Conservation (phyloP, 2,888 invertebrate genomes). For the Therioaphis trifolii region DNA sequence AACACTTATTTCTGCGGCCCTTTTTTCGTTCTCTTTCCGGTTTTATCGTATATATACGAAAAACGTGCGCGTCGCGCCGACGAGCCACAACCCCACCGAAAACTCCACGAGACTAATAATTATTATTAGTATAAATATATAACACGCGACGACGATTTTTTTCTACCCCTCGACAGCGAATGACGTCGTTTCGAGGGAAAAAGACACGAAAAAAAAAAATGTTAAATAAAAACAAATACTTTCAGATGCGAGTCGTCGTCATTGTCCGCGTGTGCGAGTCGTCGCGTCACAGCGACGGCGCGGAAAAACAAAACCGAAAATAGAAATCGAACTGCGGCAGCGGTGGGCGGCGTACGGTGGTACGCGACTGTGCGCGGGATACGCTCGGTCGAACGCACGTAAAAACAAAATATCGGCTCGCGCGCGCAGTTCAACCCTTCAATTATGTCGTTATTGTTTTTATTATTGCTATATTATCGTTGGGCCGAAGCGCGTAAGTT, state of each 20-base stretch:
- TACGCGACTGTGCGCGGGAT: neutral
- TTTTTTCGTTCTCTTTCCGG: constrained; percentile 24
- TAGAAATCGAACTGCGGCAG: constrained; percentile 41
- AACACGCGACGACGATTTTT: neutral
- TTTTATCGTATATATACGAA: neutral
- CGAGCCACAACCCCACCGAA: neutral
- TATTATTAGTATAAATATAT: neutral
- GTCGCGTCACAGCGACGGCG: neutral
- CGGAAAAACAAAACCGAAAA: constrained; percentile 36
- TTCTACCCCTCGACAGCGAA: neutral
- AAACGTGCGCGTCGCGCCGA: neutral
- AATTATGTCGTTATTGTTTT: constrained; percentile 18
- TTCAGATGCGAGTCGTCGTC: constrained; percentile 1
- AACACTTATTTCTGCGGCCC: neutral
- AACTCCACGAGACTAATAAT: constrained; percentile 16
- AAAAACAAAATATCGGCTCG: constrained; percentile 8
- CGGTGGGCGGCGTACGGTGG: constrained; percentile 1
- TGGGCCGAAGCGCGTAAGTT: neutral
- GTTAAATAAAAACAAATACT: no score
- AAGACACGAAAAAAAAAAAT: neutral
- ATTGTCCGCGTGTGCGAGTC: neutral
- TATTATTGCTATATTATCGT: neutral
- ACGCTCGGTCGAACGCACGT: constrained; percentile 20
- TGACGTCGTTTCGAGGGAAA: neutral
- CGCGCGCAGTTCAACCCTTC: neutral